Percentiles rank a stretch among this genome's conserved stretches.
phyloP scores from a whole-genome alignment of 2,888 invertebrate species.

The Theretra japonica region DNA sequence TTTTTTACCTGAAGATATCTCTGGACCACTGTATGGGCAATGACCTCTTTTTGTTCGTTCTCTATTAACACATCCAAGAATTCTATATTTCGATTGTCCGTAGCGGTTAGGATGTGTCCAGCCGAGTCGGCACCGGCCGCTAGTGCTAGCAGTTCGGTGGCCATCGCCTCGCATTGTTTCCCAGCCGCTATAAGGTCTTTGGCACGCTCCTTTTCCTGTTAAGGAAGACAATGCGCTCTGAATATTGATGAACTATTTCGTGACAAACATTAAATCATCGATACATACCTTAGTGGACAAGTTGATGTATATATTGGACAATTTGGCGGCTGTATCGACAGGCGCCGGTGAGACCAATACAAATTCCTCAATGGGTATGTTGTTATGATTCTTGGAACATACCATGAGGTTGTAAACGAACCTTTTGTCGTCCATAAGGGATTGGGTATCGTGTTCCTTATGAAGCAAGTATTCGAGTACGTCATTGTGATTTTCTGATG shows the following conservation, averaged over 20 bases:
- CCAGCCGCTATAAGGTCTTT: constrained; percentile 98
- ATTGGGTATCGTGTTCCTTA: constrained; percentile 98
- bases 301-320: constrained; percentile 95
- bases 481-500: constrained; percentile 98
- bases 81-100: constrained; percentile 96
- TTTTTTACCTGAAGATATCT: constrained; percentile 95
- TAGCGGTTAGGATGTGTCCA: constrained; percentile 96
- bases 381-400: constrained; percentile 97
- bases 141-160: constrained; percentile 96
- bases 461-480: constrained; percentile 98
- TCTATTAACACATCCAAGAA: constrained; percentile 98
- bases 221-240: constrained; percentile 44
- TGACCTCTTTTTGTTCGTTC: constrained; percentile 99
- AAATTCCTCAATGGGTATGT: constrained; percentile 98
- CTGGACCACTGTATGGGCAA: constrained; percentile 98
- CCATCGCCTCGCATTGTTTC: constrained; percentile 98
- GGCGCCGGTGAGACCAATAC: constrained; percentile 99
- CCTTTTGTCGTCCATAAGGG: constrained; percentile 98
- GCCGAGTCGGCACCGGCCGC: constrained; percentile 98
- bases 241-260: constrained; percentile 45
- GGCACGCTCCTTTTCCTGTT: constrained; percentile 97
- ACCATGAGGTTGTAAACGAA: constrained; percentile 99
- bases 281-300: constrained; percentile 91
- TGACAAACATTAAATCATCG: constrained; percentile 30
- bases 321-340: constrained; percentile 98